Evolutionary conservation across 1,140 invertebrate genomes (phyloP), one percentile per base, ranked within the genome.

Genomic region (Neoseiulus cucumeris): DNA sequence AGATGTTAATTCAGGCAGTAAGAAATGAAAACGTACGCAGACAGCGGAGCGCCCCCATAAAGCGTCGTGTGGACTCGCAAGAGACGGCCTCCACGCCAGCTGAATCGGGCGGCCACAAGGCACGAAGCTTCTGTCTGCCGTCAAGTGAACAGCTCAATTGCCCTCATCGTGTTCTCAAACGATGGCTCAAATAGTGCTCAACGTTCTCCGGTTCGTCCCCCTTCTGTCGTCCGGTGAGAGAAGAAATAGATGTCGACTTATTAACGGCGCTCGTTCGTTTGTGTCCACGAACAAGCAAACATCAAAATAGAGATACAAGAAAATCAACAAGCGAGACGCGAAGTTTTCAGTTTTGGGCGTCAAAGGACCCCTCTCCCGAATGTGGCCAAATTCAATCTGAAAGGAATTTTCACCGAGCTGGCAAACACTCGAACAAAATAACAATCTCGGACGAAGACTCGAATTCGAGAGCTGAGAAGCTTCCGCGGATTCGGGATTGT

Each of bases 171-270:
- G 51, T 59, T 59, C 25, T 29, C 22, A 12, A 39, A 39, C 33
- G 33, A 39, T 39, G 51, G 51, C 51, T 59, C 51, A 59, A 59
- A 59, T 20, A 59, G 51, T 33, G 33, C 51, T 59, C 51, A 59
- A 59, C 51, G 51, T 25, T 33, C 14, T 25, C 25, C 22, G 51
- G 51, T 59, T 59, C 25, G 51, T 14, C 14, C 22, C 33, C 51
- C 33, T 33, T 25, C 22, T 14, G 14, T 25, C 51, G 33, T 33
- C 22, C 33, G 22, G 51, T 29, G 14, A 59, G 14, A 29, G 22
- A 20, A 25, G 51, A 25, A n/a, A 33, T 59, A 33, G 25, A 17
- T 29, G 51, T 59, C 12, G 14, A 20, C 14, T 33, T 59, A 25
- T 29, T 17, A 25, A 59, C 12, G 14, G 22, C 51, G 17, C 25